Conservation (phyloP, 2,888 invertebrate genomes). For the Nomada ferruginata region DNA sequence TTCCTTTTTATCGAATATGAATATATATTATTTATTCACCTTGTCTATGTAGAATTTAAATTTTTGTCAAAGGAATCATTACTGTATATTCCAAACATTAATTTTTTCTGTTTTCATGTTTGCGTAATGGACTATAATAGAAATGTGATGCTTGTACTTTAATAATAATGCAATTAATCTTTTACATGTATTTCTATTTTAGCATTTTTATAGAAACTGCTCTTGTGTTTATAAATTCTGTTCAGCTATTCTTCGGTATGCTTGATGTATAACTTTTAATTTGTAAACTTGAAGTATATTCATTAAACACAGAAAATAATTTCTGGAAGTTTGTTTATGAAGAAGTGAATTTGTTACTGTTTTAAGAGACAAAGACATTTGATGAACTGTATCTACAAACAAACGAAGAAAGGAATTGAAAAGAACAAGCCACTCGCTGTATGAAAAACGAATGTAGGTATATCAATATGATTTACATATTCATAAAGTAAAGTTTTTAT, state of each 20-base stretch:
- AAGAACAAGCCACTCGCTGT: not conserved
- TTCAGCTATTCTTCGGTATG: not conserved
- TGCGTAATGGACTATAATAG: too few species aligned
- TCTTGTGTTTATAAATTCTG: too few species aligned
- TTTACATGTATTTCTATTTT: too few species aligned
- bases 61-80: not conserved
- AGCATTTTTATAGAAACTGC: too few species aligned
- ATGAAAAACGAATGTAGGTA: not conserved
- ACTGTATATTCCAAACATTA: not conserved
- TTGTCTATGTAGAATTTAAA: not conserved
- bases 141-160: too few species aligned
- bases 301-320: not conserved
- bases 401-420: not conserved
- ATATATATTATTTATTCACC: not conserved
- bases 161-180: too few species aligned
- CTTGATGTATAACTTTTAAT: not conserved
- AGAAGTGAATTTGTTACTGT: not conserved
- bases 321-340: not conserved
- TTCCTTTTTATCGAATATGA: not conserved
- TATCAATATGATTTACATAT: not conserved
- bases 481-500: not conserved
- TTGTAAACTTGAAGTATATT: not conserved
- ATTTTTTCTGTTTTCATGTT: not conserved
- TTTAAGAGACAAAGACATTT: not conserved
- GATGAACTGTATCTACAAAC: not conserved